phyloP scores from a whole-genome alignment of 2,888 invertebrate genomes.

The Rugalucina vietnamica region DNA sequence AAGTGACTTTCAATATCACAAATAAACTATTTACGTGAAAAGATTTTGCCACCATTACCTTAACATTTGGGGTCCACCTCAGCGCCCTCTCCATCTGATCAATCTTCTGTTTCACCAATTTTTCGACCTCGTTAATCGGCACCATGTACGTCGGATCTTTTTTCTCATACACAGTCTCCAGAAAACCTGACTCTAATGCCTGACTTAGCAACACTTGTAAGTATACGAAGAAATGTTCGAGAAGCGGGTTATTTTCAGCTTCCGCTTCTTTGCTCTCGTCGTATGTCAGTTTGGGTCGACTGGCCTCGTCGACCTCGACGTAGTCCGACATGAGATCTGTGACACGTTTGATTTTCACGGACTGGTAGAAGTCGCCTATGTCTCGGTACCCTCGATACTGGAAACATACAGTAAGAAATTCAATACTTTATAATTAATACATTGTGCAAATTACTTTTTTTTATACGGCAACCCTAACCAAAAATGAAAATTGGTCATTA shows the following conservation, averaged over 20 bases:
- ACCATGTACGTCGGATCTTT: constrained; percentile 58
- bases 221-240: constrained; percentile 71
- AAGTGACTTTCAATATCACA: too few relatives aligned
- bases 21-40: too few relatives aligned
- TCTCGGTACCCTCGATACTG: constrained; percentile 60
- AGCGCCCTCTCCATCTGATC: constrained; percentile 53
- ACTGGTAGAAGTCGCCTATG: constrained; percentile 45
- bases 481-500: too few relatives aligned
- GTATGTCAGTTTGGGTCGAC: constrained; percentile 55
- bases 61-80: constrained; percentile 45
- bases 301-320: constrained; percentile 65
- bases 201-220: constrained; percentile 81
- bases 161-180: constrained; percentile 51
- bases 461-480: too few relatives aligned
- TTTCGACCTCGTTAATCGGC: constrained; percentile 57
- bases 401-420: background rate
- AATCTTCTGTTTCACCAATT: constrained; percentile 51
- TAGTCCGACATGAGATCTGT: constrained; percentile 22
- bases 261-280: constrained; percentile 53
- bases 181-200: constrained; percentile 75
- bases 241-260: constrained; percentile 64
- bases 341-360: constrained; percentile 53
- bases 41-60: too few relatives aligned
- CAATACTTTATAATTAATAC: background rate
- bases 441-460: too few relatives aligned